Evolutionary conservation across 2,888 invertebrate species (phyloP).

Genomic region (Odontocerum albicorne): DNA sequence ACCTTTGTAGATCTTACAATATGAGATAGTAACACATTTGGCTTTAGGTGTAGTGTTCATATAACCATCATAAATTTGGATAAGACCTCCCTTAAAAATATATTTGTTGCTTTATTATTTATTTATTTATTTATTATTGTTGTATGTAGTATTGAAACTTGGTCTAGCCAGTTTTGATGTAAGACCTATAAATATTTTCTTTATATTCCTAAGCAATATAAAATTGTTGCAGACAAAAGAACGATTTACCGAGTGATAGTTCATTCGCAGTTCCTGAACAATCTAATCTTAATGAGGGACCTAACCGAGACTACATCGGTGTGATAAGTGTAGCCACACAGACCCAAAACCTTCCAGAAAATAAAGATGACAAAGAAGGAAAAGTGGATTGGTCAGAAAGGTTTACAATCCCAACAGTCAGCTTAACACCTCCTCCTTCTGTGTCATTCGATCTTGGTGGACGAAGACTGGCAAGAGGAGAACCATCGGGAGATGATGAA

Average conservation of each 20-base stretch:
- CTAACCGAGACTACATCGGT: background rate
- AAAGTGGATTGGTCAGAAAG: conserved; percentile 20
- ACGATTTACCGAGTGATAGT: conserved; percentile 8
- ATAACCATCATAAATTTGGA: too few species aligned
- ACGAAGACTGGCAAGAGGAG: conserved; percentile 4
- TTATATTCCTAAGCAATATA: conserved; percentile 2
- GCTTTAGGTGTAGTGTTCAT: too few species aligned
- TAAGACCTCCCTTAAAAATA: too few species aligned
- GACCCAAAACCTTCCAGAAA: conserved; percentile 2
- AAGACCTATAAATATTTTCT: too few species aligned
- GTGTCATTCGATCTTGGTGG: conserved; percentile 29
- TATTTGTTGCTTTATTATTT: too few species aligned
- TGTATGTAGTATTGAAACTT: too few species aligned
- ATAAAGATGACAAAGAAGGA: background rate
- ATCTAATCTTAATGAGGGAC: background rate
- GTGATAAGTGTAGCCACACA: conserved; percentile 11
- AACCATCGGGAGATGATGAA: conserved; percentile 22
- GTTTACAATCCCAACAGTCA: conserved; percentile 23
- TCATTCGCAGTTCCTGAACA: background rate
- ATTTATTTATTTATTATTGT: too few species aligned
- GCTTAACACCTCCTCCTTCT: conserved; percentile 27
- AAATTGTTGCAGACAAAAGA: conserved; percentile 22
- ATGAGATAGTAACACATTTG: too few species aligned
- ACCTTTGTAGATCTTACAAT: too few species aligned
- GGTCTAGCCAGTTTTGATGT: too few species aligned